Conservation (phyloP, 2,888 invertebrate species). For the Apoderus coryli region DNA sequence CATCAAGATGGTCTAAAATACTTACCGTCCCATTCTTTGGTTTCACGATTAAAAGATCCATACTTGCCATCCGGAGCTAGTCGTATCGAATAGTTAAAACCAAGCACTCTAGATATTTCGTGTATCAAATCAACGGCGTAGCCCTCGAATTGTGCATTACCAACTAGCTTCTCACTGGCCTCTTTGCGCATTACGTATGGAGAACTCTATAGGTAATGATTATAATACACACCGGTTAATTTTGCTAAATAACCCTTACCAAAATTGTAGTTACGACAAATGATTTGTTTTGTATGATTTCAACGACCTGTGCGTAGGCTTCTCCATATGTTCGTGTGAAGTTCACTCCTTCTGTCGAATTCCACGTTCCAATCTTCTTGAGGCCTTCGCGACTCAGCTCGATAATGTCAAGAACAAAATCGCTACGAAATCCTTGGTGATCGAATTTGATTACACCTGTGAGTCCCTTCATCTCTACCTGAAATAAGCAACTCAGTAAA, state of each 20-base stretch:
- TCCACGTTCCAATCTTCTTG: conserved; percentile 78
- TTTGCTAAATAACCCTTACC: no score
- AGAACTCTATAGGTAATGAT: conserved; percentile 52
- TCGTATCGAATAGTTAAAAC: conserved; percentile 78
- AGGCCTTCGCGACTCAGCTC: conserved; percentile 75
- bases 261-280: conserved; percentile 81
- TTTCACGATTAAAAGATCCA: conserved; percentile 66
- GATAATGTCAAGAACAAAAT: conserved; percentile 83
- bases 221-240: no score
- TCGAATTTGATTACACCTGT: conserved; percentile 90
- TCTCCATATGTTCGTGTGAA: conserved; percentile 77
- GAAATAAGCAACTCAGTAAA: conserved; percentile 17
- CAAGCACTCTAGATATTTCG: conserved; percentile 76
- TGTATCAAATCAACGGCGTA: conserved; percentile 89
- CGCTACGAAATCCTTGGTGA: conserved; percentile 82
- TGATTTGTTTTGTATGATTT: conserved; percentile 83
- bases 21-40: conserved; percentile 86
- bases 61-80: conserved; percentile 76
- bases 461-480: conserved; percentile 87
- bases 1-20: no score
- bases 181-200: conserved; percentile 94
- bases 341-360: conserved; percentile 75
- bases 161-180: conserved; percentile 66
- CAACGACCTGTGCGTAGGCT: conserved; percentile 75
- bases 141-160: conserved; percentile 88